Evolutionary conservation across 2,888 invertebrate species (phyloP), one percentile per base, ranked within the genome.

Genomic region (Megalurothrips usitatus): DNA sequence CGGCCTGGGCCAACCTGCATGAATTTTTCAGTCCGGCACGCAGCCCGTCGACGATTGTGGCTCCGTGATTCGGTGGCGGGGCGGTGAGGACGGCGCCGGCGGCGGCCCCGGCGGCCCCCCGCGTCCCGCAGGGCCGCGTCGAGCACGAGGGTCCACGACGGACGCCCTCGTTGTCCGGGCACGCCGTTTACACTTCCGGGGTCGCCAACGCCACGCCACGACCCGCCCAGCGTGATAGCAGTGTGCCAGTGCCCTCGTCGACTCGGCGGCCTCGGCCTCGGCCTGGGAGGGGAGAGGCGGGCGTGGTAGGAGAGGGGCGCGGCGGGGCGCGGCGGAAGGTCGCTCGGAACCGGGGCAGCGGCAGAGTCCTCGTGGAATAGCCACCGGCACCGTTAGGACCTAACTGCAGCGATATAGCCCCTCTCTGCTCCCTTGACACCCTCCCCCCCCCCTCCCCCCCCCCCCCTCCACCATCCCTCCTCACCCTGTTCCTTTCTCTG

Each of bases 361-460:
- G 14, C 52, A 58, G 6, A 19, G 58, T 58, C 58, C 58, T n/a
- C 58, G 58, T 58, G 58, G 17, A 58, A 58, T 58, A 58, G 58
- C 58, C 58, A 58, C 58, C 58, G 58, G 58, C 58, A 58, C 58
- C 68, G 68, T 75, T 68, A 26, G 26, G 26, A 26, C 26, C 68
- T 75, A 75, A 75, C 68, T 75, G 68, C 58, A 58, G 19, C 68
- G 68, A 75, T 75, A 6, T 43, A 43, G 68, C 68, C 23, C 23
- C 68, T 11, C 68, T 23, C 68, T 68, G 11, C 9, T 23, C n/a
- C 68, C 68, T 52, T 8, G n/a, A 52, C 52, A 8, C 52, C 52
- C 49, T 49, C 14, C 49, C 52, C 52, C 52, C 10, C 52, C 10
- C 10, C 52, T 19, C 52, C 52, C 52, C 10, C 4, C 23, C 4